A percentile compares a stretch with the other conserved stretches of the same genome.
phyloP scores from a whole-genome alignment of 2,888 invertebrate genomes.

The Cosmorhoe ocellata region DNA sequence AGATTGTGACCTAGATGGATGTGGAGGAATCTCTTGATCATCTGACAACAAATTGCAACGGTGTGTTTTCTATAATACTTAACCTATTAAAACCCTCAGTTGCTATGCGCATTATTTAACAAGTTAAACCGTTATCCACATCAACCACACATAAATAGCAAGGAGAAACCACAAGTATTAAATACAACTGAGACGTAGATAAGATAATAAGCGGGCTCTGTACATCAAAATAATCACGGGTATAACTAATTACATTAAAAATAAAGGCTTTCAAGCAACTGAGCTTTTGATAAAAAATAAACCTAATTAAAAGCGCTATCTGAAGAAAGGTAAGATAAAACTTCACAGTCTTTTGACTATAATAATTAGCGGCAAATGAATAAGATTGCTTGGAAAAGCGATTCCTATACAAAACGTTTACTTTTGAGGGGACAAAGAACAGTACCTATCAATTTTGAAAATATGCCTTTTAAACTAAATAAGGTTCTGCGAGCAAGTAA shows the following conservation, averaged over 20 bases:
- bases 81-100: conserved; percentile 9
- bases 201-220: neutral
- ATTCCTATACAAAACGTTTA: neutral
- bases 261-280: neutral
- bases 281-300: conserved; percentile 1
- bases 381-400: neutral
- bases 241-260: neutral
- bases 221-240: neutral
- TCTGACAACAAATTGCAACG: neutral
- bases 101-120: conserved; percentile 16
- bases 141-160: conserved; percentile 7
- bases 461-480: neutral
- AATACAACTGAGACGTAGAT: conserved; percentile 9
- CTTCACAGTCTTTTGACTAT: conserved; percentile 4
- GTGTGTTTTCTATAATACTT: conserved; percentile 9
- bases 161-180: conserved; percentile 19
- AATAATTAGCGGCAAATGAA: conserved; percentile 12
- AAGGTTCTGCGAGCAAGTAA: neutral
- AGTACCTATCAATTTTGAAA: neutral
- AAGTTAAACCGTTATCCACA: conserved; percentile 10
- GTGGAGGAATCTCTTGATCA: no score
- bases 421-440: neutral
- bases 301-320: conserved; percentile 14
- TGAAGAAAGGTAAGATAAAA: conserved; percentile 10
- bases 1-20: no score